Base-by-base conservation (phyloP, 2,797 vertebrate genomes). In the Myiothlypis chrysogaster region DNA sequence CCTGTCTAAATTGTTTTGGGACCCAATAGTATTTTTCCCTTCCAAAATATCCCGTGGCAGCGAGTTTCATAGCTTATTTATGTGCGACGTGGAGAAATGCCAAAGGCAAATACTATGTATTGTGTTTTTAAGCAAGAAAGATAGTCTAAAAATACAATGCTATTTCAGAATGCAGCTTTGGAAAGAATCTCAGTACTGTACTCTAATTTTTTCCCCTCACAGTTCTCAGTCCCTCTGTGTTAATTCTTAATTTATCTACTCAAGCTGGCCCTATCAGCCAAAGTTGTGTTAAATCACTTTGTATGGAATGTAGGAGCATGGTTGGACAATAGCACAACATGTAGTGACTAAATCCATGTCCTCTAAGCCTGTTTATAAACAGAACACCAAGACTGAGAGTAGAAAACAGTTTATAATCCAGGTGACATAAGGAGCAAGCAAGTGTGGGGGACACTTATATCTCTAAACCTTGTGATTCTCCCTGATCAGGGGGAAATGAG, bases 101-200 rank as follows among this genome's bases (percentile, higher is more conserved):
- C 72, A 91, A 55, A 73, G 61, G n/a, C 66, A 83, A 91, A 91
- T 12, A 64, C 71, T 53, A 61, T 3, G 34, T 43, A 57, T 80
- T 86, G 79, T 87, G 76, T 65, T 94, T 94, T 81, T 89, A 80
- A 97, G 78, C 35, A 93, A 91, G 90, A 82, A 78, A 80, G 82
- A 85, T 12, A 64, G 28, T 72, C 89, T 93, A 94, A 95, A 95
- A 96, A 86, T 93, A 94, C 35, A 86, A 44, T 50, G 71, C 71
- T 91, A 94, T 95, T 97, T 92, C 84, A 72, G 90, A 95, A 94
- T 32, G 47, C 57, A 95, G 90, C 92, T 89, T 95, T 91, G 89
- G 94, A 94, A 95, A 95, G 91, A 95, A 95, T 95, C 90, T 91
- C 78, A 85, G 76, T 65, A 87, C 79, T 61, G 92, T 79, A 73